phyloP scores from a whole-genome alignment of 53 echinoderm and acorn worm species.

The Arbacia lixula region DNA sequence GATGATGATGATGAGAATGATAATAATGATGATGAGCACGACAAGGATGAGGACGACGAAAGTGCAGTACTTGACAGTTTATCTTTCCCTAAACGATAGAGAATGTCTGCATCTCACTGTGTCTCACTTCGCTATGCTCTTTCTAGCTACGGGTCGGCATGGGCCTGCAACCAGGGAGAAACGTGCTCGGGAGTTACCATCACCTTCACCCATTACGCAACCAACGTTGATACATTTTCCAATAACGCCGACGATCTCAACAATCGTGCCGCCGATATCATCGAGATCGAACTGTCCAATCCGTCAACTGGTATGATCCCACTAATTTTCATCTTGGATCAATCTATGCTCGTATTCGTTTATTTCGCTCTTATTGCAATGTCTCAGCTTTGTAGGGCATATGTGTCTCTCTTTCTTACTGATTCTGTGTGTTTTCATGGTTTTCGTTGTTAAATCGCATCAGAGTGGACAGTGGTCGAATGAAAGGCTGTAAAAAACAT shows the following conservation, averaged over 20 bases:
- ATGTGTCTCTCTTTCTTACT: too few relatives aligned
- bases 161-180: conserved; percentile 67
- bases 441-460: too few relatives aligned
- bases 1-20: conserved; percentile 6
- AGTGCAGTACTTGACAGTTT: too few relatives aligned
- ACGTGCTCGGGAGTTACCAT: conserved; percentile 85
- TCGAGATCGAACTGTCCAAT: conserved; percentile 71
- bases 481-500: too few relatives aligned
- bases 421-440: too few relatives aligned
- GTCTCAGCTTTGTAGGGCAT: too few relatives aligned
- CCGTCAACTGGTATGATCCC: conserved; percentile 68
- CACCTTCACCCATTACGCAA: conserved; percentile 67
- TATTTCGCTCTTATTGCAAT: too few relatives aligned
- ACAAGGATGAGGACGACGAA: background rate
- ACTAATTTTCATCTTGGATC: too few relatives aligned
- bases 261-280: conserved; percentile 70
- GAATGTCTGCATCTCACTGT: too few relatives aligned
- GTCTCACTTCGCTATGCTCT: background rate
- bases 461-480: too few relatives aligned
- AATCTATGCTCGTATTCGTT: too few relatives aligned
- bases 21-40: conserved; percentile 1
- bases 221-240: conserved; percentile 67
- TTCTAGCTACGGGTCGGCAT: conserved; percentile 72
- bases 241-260: conserved; percentile 63
- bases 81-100: too few relatives aligned